Evolutionary conservation across 2,113 vertebrate genomes (phyloP).

Genomic region (Ameiurus melas): DNA sequence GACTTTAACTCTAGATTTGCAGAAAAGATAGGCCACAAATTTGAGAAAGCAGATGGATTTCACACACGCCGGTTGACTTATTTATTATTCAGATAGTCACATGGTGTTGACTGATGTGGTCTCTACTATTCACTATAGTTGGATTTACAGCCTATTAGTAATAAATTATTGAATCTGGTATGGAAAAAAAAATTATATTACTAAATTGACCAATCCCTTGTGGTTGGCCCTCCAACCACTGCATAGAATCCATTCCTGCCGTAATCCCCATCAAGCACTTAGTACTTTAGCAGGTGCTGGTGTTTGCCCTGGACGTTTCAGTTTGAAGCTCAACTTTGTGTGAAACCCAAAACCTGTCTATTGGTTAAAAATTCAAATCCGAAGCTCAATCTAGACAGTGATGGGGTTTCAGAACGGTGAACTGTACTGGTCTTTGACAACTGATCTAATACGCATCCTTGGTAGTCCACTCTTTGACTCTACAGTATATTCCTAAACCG

Average conservation of each 20-base stretch:
- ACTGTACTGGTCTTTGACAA: not conserved
- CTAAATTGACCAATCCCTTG: not conserved
- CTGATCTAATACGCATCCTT: not conserved
- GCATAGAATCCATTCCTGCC: not conserved
- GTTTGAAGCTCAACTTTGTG: not conserved
- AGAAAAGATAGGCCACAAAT: too few species aligned
- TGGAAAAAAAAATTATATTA: not conserved
- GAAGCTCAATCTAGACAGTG: not conserved
- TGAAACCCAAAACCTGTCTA: not conserved
- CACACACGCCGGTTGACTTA: not conserved
- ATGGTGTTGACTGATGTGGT: not conserved
- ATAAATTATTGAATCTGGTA: not conserved
- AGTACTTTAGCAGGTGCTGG: not conserved
- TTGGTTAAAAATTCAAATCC: not conserved
- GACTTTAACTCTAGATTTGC: too few species aligned
- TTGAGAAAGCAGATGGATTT: not conserved
- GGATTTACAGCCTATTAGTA: not conserved
- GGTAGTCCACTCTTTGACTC: not conserved
- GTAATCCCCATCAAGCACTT: not conserved
- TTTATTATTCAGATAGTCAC: not conserved
- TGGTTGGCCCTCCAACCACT: not conserved
- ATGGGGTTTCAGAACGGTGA: not conserved
- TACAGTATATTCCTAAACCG: not conserved
- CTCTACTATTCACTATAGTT: not conserved
- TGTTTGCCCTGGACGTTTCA: not conserved